Evolutionary conservation across 2,113 vertebrate genomes (phyloP), one percentile per base, ranked within the genome.

Genomic region (mouse (Mus musculus)): DNA sequence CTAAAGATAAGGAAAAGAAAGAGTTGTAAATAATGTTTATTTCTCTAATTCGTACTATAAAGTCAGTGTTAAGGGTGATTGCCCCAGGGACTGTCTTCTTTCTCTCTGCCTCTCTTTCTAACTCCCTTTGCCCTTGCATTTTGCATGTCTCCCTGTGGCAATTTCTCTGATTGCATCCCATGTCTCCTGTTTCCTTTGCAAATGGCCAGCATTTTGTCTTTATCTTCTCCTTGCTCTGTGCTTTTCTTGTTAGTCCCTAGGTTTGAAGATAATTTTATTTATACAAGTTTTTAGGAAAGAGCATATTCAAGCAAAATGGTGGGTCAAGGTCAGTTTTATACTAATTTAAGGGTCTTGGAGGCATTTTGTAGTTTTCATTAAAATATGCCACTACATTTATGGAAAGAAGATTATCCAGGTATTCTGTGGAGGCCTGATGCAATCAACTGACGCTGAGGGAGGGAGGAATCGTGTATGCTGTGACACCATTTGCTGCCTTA

Each of bases 371-470:
- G 42, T 65, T 88, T 69, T 91, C 17, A 76, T 69, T 82, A 89
- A 84, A 42, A 88, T 56, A 28, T 73, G 56, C 5, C 22, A 5
- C 26, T 69, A 28, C 75, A 39, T 95, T 93, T 72, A 82, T 75
- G 16, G n/a, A 93, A 91, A 89, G 56, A 63, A 96, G 71, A 81
- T 72, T 65, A 77, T 24, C 72, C 26, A 73, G 30, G 36, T 94
- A 77, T 89, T 87, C 77, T 95, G 56, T 89, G 26, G 4, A 8
- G 39, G 10, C 59, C 39, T 42, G 28, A 76, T 72, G 30, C 61
- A 91, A 61, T 81, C 28, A n/a, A 5, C 54, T 93, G 33, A 92
- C 89, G 71, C 30, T 26, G 4, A 63, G 59, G 28, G 59, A 59
- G 61, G 42, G 36, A 67, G 2, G 16, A 82, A 42, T 81, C 30